Evolutionary conservation across 2,888 invertebrate genomes (phyloP).

Genomic region (Dryococelus australis): DNA sequence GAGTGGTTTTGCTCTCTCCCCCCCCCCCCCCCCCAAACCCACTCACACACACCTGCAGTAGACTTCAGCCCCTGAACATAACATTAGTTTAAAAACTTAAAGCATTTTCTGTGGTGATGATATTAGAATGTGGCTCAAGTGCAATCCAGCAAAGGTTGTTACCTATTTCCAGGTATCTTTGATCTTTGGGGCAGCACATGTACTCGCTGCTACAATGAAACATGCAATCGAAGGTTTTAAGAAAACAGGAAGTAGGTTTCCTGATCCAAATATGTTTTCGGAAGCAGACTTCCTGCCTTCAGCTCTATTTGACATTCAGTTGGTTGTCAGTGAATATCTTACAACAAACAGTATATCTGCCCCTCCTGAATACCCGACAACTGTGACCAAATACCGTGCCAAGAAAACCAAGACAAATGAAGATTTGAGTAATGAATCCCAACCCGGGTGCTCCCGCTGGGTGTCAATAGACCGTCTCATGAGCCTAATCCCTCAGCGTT

Average conservation of each 20-base stretch:
- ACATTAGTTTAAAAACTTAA: neutral
- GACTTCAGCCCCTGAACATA: neutral
- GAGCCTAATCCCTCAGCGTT: neutral
- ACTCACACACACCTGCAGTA: neutral
- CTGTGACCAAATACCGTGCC: neutral
- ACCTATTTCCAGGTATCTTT: neutral
- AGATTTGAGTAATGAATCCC: neutral
- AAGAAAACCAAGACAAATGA: neutral
- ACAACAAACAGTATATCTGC: neutral
- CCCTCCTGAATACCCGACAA: neutral
- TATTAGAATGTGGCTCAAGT: constrained; percentile 20
- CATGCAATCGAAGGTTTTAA: constrained; percentile 27
- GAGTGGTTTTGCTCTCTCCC: neutral
- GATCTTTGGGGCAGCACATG: constrained; percentile 17
- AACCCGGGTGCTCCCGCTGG: neutral
- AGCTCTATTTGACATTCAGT: neutral
- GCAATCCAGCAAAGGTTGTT: constrained; percentile 24
- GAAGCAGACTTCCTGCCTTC: constrained; percentile 13
- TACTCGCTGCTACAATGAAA: constrained; percentile 1
- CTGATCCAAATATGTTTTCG: constrained; percentile 20
- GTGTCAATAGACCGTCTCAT: neutral
- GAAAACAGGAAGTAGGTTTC: constrained; percentile 19
- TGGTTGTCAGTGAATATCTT: neutral
- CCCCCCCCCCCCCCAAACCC: too few species aligned
- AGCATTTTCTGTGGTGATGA: neutral